Conservation (phyloP, 2,113 vertebrate genomes). For the Trogon melanurus region DNA sequence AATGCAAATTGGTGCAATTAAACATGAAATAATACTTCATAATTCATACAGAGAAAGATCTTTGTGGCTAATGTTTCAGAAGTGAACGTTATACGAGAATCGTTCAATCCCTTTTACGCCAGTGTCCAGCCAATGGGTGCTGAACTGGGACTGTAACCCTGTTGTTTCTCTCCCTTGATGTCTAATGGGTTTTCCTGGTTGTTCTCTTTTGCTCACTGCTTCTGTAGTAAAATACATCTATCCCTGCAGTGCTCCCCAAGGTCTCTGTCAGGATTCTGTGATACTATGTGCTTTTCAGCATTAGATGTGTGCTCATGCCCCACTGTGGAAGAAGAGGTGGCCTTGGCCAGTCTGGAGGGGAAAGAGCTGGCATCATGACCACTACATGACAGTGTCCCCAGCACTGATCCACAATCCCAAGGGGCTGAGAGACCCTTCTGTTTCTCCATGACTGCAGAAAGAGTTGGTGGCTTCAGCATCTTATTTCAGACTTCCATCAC, state of each 20-base stretch:
- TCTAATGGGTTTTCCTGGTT: slow-evolving; percentile 47
- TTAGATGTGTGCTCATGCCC: neutral
- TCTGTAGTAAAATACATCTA: neutral
- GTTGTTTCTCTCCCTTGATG: slow-evolving; percentile 36
- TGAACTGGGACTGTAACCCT: slow-evolving; percentile 29
- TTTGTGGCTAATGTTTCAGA: neutral
- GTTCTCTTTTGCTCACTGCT: slow-evolving; percentile 22
- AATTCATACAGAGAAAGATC: slow-evolving; percentile 9
- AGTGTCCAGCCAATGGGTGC: slow-evolving; percentile 4
- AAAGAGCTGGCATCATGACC: neutral
- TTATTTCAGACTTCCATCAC: neutral
- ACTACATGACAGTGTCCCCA: fast-evolving
- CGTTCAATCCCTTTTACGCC: neutral
- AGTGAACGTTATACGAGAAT: neutral
- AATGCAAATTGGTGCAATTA: slow-evolving; percentile 53
- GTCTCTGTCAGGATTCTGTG: neutral
- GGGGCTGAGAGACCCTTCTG: neutral
- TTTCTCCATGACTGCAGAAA: neutral
- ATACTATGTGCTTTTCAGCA: neutral
- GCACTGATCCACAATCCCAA: neutral
- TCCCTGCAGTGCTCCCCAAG: slow-evolving; percentile 38
- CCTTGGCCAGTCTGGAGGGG: neutral
- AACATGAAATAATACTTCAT: slow-evolving; percentile 24
- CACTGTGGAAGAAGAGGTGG: neutral
- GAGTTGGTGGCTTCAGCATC: fast-evolving